Conservation (phyloP, 2,113 vertebrate genomes). For the Pomatostomus ruficeps region DNA sequence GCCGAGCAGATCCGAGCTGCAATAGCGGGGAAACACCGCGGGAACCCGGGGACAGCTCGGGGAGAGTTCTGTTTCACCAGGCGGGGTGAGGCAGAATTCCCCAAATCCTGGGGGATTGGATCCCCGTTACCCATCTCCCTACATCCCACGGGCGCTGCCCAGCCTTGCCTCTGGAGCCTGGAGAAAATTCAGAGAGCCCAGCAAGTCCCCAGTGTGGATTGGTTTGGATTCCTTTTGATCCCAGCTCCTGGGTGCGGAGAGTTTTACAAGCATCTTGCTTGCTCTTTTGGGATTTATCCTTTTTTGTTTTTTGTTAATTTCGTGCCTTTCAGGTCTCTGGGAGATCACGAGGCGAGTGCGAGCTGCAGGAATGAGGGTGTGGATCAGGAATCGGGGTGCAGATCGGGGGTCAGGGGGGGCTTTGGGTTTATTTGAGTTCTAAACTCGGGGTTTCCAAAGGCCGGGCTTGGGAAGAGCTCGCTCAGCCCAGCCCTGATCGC, state of each 20-base stretch:
- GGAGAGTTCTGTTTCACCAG: no score
- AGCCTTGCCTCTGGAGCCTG: neutral
- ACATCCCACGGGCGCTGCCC: rapidly evolving
- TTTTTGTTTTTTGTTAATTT: neutral
- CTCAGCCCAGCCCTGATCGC: neutral
- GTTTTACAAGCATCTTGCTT: neutral
- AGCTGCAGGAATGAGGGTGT: neutral
- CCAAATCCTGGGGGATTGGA: neutral
- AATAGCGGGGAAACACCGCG: neutral
- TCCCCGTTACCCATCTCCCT: rapidly evolving
- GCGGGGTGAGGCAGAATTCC: neutral
- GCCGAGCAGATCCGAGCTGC: neutral
- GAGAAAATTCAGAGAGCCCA: neutral
- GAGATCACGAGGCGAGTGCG: rapidly evolving
- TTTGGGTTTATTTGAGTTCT: neutral
- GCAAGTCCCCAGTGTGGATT: neutral
- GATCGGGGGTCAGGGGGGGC: neutral
- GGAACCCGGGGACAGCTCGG: rapidly evolving
- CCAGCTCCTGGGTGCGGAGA: neutral
- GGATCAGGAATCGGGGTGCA: neutral
- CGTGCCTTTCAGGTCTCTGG: neutral
- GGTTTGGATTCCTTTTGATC: neutral
- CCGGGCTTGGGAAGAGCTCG: neutral
- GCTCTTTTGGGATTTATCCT: neutral
- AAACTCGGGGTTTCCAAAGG: neutral